These are phyloP conservation scores for Mya arenaria DNA, from an alignment of 1,140 invertebrate genomes.

Conservation along the genomic window DNA sequence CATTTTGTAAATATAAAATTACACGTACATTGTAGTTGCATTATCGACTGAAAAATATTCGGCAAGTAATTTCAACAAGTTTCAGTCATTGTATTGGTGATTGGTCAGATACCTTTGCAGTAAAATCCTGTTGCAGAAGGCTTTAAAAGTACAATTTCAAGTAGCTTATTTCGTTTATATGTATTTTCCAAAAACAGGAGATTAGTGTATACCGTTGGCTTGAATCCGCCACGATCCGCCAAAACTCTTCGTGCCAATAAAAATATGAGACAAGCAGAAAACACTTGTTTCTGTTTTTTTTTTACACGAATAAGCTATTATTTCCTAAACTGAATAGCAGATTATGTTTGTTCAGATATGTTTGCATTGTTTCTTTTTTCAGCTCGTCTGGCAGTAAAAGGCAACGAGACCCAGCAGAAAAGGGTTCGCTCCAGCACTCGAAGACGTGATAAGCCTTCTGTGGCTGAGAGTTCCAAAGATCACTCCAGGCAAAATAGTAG, in stretches of 20 bases:
- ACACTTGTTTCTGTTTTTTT: neutral
- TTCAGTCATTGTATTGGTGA: too few relatives aligned
- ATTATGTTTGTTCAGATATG: neutral
- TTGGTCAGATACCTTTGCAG: too few relatives aligned
- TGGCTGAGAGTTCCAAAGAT: neutral
- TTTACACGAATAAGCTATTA: neutral
- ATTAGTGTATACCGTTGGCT: neutral
- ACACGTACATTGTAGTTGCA: too few relatives aligned
- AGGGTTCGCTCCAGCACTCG: constrained; percentile 28
- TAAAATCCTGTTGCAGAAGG: too few relatives aligned
- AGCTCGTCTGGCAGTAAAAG: constrained; percentile 48
- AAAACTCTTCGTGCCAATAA: neutral
- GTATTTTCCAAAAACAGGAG: too few relatives aligned
- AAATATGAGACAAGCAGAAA: neutral
- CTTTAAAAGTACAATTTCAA: too few relatives aligned
- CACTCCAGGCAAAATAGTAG: constrained; percentile 24
- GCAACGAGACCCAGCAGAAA: constrained; percentile 14
- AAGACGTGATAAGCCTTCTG: neutral
- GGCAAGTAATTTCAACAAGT: too few relatives aligned
- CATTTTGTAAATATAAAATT: too few relatives aligned
- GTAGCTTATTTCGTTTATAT: too few relatives aligned
- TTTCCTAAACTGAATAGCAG: neutral
- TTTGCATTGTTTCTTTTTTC: neutral
- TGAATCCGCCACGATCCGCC: neutral
- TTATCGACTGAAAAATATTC: too few relatives aligned